Conservation (phyloP, 2,113 vertebrate species). For the Chionodraco myersi region DNA sequence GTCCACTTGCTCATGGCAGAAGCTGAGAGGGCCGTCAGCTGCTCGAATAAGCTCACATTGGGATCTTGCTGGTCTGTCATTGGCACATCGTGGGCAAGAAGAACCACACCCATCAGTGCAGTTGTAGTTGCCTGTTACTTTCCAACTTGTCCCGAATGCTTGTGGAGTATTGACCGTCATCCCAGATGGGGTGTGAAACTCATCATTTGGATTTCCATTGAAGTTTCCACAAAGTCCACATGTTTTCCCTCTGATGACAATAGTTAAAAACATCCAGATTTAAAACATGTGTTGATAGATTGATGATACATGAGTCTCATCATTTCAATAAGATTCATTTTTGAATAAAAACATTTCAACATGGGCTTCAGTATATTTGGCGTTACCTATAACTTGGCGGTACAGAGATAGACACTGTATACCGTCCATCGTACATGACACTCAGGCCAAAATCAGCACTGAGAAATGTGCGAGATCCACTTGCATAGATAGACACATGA, state of each 20-base stretch:
- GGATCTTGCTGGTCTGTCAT: constrained; percentile 30
- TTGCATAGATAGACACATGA: constrained; percentile 52
- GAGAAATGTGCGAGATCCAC: constrained; percentile 49
- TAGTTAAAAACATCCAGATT: neutral
- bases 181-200: constrained; percentile 64
- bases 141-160: constrained; percentile 67
- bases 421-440: constrained; percentile 68
- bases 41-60: constrained; percentile 69
- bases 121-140: constrained; percentile 41
- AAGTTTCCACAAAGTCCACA: constrained; percentile 82
- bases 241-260: constrained; percentile 37
- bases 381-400: constrained; percentile 60
- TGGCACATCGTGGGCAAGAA: constrained; percentile 50
- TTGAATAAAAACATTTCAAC: neutral
- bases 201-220: constrained; percentile 70
- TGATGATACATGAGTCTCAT: too few species aligned
- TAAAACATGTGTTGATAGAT: neutral
- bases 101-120: constrained; percentile 53
- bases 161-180: neutral
- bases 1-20: constrained; percentile 69
- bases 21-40: constrained; percentile 60
- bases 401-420: constrained; percentile 59
- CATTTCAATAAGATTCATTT: neutral
- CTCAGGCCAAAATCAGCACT: constrained; percentile 64
- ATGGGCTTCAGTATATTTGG: neutral